These are phyloP conservation scores for Callimorpha dominula DNA, from an alignment of 2,888 invertebrate genomes.

Conservation along the genomic window DNA sequence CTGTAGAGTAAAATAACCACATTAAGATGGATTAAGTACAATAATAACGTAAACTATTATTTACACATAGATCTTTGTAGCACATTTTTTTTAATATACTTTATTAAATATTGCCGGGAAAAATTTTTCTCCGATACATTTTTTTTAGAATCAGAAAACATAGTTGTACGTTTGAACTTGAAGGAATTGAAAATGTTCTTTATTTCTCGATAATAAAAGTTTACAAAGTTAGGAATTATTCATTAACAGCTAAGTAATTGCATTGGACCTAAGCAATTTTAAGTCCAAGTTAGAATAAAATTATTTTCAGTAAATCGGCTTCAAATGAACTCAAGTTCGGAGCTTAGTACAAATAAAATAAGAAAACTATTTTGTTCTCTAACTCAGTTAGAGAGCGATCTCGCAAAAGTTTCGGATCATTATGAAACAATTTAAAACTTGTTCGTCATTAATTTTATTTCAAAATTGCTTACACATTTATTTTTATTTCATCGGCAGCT, in stretches of 20 bases:
- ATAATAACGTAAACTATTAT: no score
- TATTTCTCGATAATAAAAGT: neutral
- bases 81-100: no score
- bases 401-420: conserved; percentile 7
- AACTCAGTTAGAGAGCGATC: conserved; percentile 14
- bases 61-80: no score
- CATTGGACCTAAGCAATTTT: conserved; percentile 10
- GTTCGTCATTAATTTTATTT: conserved; percentile 13
- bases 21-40: no score
- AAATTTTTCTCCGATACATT: neutral
- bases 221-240: neutral
- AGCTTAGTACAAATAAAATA: conserved; percentile 15
- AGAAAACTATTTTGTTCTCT: conserved; percentile 18
- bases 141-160: neutral
- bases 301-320: conserved; percentile 9
- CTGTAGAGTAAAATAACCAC: no score
- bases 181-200: neutral
- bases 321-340: neutral
- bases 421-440: conserved; percentile 18
- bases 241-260: conserved; percentile 9
- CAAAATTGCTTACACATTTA: neutral
- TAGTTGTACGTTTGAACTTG: neutral
- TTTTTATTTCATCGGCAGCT: neutral
- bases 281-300: neutral
- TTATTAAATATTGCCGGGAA: no score